Percentiles rank a stretch among this genome's conserved stretches.
Evolutionary conservation across 2,888 invertebrate genomes (phyloP).

Genomic region (Criorhina ranunculi): DNA sequence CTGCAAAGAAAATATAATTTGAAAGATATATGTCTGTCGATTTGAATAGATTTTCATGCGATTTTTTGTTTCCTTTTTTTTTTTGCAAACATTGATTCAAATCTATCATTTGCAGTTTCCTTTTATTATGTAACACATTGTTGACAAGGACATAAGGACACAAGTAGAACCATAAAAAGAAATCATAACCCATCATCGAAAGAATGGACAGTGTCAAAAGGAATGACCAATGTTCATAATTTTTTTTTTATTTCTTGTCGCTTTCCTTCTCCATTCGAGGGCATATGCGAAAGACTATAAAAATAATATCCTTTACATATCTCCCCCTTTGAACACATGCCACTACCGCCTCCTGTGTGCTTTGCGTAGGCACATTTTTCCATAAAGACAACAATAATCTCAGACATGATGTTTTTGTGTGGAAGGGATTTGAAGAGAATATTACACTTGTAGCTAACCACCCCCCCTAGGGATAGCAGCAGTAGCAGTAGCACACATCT

Average conservation of each 20-base stretch:
- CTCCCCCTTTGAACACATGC: slow-evolving; percentile 29
- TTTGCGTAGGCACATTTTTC: slow-evolving; percentile 57
- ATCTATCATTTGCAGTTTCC: slow-evolving; percentile 30
- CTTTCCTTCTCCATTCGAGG: neutral
- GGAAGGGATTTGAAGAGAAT: slow-evolving; percentile 27
- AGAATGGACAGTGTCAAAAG: slow-evolving; percentile 19
- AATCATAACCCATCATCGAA: slow-evolving; percentile 46
- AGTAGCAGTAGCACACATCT: neutral
- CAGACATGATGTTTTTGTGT: slow-evolving; percentile 34
- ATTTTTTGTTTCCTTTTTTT: slow-evolving; percentile 27
- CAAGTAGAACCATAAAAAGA: slow-evolving; percentile 48
- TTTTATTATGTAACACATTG: slow-evolving; percentile 53
- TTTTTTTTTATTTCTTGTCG: no score
- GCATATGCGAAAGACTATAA: slow-evolving; percentile 52
- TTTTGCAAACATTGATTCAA: slow-evolving; percentile 45
- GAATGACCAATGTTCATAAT: slow-evolving; percentile 25
- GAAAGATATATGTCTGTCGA: slow-evolving; percentile 4
- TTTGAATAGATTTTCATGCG: slow-evolving; percentile 35
- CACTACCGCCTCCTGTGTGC: slow-evolving; percentile 16
- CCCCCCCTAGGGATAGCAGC: slow-evolving; percentile 1
- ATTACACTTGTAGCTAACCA: slow-evolving; percentile 5
- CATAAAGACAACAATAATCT: slow-evolving; percentile 46
- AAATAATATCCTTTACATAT: slow-evolving; percentile 52
- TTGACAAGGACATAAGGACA: slow-evolving; percentile 51
- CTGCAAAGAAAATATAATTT: neutral